These are phyloP conservation scores for Dromas ardeola DNA, from an alignment of 2,113 vertebrate species.

Conservation along the genomic window DNA sequence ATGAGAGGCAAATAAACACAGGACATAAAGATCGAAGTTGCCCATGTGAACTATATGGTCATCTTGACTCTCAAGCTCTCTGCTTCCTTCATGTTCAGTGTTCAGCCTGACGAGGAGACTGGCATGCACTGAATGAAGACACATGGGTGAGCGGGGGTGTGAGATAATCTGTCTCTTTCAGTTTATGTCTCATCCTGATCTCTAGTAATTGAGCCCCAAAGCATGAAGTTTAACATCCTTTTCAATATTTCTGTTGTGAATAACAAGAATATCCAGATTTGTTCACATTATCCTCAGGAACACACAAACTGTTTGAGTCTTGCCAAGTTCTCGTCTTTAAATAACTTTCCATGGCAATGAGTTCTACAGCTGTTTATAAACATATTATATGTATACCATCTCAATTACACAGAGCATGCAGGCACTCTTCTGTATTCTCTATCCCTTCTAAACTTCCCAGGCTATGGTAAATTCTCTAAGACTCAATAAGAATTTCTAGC, in stretches of 20 bases:
- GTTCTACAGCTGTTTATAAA: slow-evolving; percentile 48
- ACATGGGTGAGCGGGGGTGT: background rate
- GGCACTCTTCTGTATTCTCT: background rate
- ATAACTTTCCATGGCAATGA: slow-evolving; percentile 51
- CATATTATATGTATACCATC: slow-evolving; percentile 22
- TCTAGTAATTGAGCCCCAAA: slow-evolving; percentile 7
- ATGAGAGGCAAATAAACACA: background rate
- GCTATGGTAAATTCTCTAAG: slow-evolving; percentile 11
- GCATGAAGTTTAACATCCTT: slow-evolving; percentile 31
- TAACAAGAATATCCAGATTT: slow-evolving; percentile 56
- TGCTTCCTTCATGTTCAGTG: background rate
- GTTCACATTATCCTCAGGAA: slow-evolving; percentile 54
- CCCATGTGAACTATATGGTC: background rate
- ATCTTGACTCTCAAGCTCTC: background rate
- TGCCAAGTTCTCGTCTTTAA: slow-evolving; percentile 38
- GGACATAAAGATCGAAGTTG: background rate
- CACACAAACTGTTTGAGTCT: background rate
- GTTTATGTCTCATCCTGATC: slow-evolving; percentile 1
- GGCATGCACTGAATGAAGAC: background rate
- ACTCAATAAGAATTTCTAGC: slow-evolving; percentile 21
- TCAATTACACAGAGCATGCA: slow-evolving; percentile 15
- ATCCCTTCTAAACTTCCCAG: background rate
- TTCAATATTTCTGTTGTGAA: slow-evolving; percentile 38
- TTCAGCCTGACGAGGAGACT: background rate
- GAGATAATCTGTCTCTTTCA: slow-evolving; percentile 12